Conservation (phyloP, 2,797 vertebrate species). For the Meda fulgida region DNA sequence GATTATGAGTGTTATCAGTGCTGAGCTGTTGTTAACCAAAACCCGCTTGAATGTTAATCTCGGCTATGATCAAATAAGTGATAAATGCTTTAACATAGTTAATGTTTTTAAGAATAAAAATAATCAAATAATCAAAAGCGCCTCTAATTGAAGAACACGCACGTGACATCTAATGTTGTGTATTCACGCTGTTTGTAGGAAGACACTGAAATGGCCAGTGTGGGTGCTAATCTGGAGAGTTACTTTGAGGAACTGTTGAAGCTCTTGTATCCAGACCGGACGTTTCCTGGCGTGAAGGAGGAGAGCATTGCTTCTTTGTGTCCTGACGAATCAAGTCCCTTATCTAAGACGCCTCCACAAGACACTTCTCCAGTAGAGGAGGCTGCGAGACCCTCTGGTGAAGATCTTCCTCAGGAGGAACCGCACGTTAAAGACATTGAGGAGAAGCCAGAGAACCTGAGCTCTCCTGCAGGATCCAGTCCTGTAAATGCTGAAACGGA, state of each 20-base stretch:
- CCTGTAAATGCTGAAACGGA: slow-evolving; percentile 35
- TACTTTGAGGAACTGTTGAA: slow-evolving; percentile 93
- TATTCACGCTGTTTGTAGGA: slow-evolving; percentile 71
- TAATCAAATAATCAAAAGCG: not conserved
- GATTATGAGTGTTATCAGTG: not conserved
- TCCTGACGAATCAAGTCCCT: slow-evolving; percentile 15
- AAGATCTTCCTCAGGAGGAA: slow-evolving; percentile 42
- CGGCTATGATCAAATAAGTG: not conserved
- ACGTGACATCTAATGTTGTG: not conserved
- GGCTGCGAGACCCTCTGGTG: slow-evolving; percentile 13
- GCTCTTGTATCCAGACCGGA: slow-evolving; percentile 83
- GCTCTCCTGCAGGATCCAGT: slow-evolving; percentile 20
- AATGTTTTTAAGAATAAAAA: not conserved
- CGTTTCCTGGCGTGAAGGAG: slow-evolving; percentile 83
- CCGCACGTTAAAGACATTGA: slow-evolving; percentile 18
- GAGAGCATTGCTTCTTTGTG: slow-evolving; percentile 76
- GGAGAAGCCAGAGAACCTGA: slow-evolving; percentile 36
- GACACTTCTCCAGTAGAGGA: slow-evolving; percentile 37
- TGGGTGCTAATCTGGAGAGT: slow-evolving; percentile 89
- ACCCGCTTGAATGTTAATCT: not conserved
- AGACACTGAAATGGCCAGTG: slow-evolving; percentile 92
- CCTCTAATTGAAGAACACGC: not conserved
- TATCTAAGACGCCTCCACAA: slow-evolving; percentile 31
- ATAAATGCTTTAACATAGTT: not conserved
- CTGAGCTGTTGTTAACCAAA: not conserved